phyloP scores from a whole-genome alignment of 1,140 invertebrate species.

The Drosophila pruinosa region DNA sequence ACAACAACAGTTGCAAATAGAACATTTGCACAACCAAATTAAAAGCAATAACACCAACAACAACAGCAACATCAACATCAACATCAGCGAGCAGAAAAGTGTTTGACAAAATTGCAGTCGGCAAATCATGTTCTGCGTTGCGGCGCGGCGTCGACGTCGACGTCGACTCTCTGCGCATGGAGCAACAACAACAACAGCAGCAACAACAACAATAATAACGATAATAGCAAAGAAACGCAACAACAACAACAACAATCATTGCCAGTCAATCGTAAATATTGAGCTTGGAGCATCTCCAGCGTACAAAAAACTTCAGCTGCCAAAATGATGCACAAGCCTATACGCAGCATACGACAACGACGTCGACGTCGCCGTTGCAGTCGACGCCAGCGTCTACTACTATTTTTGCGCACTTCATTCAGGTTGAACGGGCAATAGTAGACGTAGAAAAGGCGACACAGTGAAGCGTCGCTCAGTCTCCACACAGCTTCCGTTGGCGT shows the following conservation, averaged over 20 bases:
- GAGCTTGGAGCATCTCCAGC: not conserved
- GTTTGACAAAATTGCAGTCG: not conserved
- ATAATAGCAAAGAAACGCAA: not conserved
- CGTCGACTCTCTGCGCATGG: constrained; percentile 29
- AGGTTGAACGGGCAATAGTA: constrained; percentile 26
- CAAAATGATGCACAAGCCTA: constrained; percentile 7
- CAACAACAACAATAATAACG: not conserved
- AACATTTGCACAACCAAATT: not conserved
- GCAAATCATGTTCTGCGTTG: constrained; percentile 5
- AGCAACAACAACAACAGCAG: not conserved
- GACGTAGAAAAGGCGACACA: constrained; percentile 19
- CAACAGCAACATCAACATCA: not conserved
- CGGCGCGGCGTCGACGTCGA: no score
- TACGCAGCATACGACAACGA: constrained; percentile 2
- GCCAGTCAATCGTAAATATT: constrained; percentile 8
- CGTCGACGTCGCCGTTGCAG: not conserved
- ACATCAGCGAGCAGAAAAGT: no score
- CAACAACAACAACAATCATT: not conserved
- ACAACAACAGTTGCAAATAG: not conserved
- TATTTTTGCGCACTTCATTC: constrained; percentile 60
- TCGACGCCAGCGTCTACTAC: constrained; percentile 17
- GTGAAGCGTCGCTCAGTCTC: constrained; percentile 48
- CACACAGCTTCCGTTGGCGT: constrained; percentile 61
- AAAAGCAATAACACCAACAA: not conserved
- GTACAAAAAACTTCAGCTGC: not conserved